Percentiles rank a stretch among this genome's conserved stretches.
These are phyloP conservation scores for Lagothrix lagotricha DNA, from an alignment of 2,797 vertebrate genomes.

Conservation along the genomic window DNA sequence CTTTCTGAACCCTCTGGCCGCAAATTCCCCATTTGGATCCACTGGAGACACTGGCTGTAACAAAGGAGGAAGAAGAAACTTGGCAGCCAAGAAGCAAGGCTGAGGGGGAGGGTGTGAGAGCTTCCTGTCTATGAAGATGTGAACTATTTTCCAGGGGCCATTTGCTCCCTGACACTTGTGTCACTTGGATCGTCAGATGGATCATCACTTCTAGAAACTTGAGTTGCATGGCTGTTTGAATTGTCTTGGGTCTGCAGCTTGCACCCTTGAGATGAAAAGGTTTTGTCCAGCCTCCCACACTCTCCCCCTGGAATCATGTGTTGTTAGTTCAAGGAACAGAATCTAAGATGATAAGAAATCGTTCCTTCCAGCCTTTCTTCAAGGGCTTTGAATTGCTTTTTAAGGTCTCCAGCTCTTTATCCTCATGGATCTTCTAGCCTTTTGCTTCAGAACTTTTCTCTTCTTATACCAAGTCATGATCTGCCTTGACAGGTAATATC, in stretches of 20 bases:
- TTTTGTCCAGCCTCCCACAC: background rate
- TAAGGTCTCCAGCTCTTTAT: background rate
- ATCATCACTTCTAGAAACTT: background rate
- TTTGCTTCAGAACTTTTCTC: background rate
- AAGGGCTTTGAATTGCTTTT: background rate
- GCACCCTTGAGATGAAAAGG: background rate
- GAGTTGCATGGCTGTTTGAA: background rate
- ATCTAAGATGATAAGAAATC: background rate
- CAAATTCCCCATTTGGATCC: background rate
- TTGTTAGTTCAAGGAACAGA: background rate
- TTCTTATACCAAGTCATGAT: background rate
- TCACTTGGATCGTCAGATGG: background rate
- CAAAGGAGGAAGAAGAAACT: background rate
- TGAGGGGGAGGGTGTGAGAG: background rate
- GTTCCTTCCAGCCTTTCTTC: background rate
- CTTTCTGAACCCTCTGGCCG: background rate
- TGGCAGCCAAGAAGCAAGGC: background rate
- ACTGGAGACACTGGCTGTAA: background rate
- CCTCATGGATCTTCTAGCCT: background rate
- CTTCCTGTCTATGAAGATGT: background rate
- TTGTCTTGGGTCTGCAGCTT: background rate
- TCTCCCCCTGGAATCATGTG: background rate
- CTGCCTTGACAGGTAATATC: background rate
- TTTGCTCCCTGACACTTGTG: background rate
- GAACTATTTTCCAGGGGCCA: accelerated